Conservation (phyloP, 2,797 vertebrate species). For the Semotilus atromaculatus region DNA sequence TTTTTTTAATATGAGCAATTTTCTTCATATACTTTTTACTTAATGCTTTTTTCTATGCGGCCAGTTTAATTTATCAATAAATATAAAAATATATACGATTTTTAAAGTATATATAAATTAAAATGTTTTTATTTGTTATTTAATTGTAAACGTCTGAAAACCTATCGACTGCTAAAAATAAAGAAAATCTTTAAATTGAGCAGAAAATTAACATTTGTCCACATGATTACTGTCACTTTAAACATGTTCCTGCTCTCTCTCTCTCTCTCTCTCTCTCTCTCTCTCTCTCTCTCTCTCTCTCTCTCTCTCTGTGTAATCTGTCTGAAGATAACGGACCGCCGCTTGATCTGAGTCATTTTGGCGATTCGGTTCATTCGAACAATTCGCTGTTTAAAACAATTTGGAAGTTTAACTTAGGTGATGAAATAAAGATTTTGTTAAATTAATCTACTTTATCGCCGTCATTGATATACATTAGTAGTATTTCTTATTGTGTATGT, state of each 20-base stretch:
- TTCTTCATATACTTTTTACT: not conserved
- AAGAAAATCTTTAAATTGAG: not conserved
- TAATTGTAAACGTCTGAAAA: not conserved
- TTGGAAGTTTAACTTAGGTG: not conserved
- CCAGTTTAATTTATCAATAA: not conserved
- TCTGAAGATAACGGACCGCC: constrained; percentile 37
- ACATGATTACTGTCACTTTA: constrained; percentile 19
- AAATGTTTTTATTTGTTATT: not conserved
- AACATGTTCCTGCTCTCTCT: not conserved
- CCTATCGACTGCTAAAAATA: not conserved
- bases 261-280: constrained; percentile 30
- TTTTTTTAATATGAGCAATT: no score
- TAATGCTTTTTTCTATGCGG: no score
- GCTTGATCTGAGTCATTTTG: constrained; percentile 15
- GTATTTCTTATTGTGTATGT: not conserved
- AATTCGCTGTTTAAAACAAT: not conserved
- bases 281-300: not conserved
- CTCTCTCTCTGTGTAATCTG: not conserved
- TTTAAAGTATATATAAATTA: no score
- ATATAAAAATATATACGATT: no score
- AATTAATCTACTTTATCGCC: not conserved
- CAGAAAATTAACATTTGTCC: not conserved
- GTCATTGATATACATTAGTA: not conserved
- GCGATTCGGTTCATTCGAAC: not conserved
- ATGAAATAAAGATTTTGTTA: no score